Conservation (phyloP, 2,113 vertebrate species). For the Platycercus adscitus region DNA sequence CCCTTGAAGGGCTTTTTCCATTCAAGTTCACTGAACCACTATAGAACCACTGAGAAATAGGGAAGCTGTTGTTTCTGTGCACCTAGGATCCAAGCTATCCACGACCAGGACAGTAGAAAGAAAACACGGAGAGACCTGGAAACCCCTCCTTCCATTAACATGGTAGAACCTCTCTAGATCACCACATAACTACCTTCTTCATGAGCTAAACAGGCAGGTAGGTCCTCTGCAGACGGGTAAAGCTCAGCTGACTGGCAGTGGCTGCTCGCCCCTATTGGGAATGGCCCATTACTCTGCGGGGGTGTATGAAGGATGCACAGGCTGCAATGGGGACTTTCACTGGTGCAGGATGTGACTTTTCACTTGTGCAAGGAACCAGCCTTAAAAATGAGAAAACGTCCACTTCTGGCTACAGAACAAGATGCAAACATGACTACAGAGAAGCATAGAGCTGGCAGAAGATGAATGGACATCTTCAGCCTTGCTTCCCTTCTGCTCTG, state of each 20-base stretch:
- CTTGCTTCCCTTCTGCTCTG: neutral
- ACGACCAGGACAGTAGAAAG: neutral
- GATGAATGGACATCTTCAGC: neutral
- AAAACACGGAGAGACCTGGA: neutral
- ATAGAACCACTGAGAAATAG: neutral
- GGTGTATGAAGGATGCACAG: accelerated
- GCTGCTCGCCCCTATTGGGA: neutral
- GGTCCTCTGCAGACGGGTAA: neutral
- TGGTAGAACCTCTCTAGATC: neutral
- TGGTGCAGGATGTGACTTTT: neutral
- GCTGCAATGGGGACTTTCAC: neutral
- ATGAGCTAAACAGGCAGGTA: neutral
- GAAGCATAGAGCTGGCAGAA: neutral
- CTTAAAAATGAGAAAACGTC: neutral
- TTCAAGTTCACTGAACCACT: neutral
- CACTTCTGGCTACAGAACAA: neutral
- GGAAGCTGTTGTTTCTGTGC: neutral
- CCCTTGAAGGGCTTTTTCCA: neutral
- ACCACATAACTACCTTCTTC: neutral
- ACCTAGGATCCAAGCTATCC: accelerated
- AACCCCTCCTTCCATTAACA: neutral
- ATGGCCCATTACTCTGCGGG: neutral
- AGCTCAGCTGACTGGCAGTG: neutral
- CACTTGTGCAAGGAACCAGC: neutral
- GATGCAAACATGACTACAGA: neutral